A percentile compares a stretch with the other conserved stretches of the same genome.
phyloP scores from a whole-genome alignment of 2,113 vertebrate genomes.

The Stictonetta naevosa region DNA sequence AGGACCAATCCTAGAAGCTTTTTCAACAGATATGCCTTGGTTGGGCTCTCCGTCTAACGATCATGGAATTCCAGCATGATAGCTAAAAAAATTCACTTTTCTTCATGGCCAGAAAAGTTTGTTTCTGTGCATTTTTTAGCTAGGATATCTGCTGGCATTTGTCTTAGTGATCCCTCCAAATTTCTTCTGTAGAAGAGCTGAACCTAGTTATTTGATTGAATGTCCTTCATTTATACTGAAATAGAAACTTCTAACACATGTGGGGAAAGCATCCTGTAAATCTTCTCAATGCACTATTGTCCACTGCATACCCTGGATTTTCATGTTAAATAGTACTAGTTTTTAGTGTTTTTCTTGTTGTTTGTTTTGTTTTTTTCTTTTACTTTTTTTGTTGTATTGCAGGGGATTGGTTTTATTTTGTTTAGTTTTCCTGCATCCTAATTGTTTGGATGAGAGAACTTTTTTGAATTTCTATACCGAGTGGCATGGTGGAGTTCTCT shows the following conservation, averaged over 20 bases:
- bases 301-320: not conserved
- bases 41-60: not conserved
- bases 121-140: not conserved
- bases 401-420: not conserved
- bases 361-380: not conserved
- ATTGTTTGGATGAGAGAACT: not conserved
- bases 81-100: not conserved
- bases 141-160: not conserved
- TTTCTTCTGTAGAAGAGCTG: not conserved
- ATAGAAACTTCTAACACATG: not conserved
- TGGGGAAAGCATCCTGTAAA: not conserved
- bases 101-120: not conserved
- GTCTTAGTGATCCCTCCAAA: not conserved
- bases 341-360: not conserved
- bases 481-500: not conserved
- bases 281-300: not conserved
- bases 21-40: not conserved
- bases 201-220: not conserved
- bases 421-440: too few relatives aligned
- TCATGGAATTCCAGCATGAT: not conserved
- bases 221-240: not conserved
- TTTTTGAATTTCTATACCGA: not conserved
- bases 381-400: not conserved
- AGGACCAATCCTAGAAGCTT: not conserved
- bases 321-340: not conserved